These are phyloP conservation scores for Euplagia quadripunctaria DNA, from an alignment of 2,888 invertebrate genomes.

Conservation along the genomic window DNA sequence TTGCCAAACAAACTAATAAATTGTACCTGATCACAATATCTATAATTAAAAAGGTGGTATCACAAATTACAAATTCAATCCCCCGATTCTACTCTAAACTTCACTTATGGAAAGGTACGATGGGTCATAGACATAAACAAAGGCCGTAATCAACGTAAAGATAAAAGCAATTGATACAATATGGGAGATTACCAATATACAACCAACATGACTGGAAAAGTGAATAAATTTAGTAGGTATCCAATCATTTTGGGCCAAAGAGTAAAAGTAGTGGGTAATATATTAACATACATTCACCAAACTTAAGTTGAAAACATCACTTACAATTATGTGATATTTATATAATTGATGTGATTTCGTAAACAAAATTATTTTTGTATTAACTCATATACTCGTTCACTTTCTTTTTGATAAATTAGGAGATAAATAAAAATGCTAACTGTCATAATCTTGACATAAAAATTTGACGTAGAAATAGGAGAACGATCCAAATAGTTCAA, in stretches of 20 bases:
- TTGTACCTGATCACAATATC: constrained; percentile 16
- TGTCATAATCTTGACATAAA: constrained; percentile 67
- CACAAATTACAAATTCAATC: constrained; percentile 22
- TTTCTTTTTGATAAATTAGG: constrained; percentile 63
- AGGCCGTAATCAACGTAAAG: constrained; percentile 15
- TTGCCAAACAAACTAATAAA: constrained; percentile 35
- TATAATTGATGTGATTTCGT: constrained; percentile 22
- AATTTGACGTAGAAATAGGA: constrained; percentile 28
- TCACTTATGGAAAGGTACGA: not conserved
- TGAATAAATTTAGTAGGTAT: constrained; percentile 41
- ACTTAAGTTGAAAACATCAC: constrained; percentile 48
- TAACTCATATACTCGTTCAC: constrained; percentile 51
- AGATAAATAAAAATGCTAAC: constrained; percentile 61
- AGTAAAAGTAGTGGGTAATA: constrained; percentile 70
- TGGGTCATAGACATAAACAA: constrained; percentile 18
- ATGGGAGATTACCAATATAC: constrained; percentile 27
- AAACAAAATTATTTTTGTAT: constrained; percentile 21
- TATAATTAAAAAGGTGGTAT: constrained; percentile 23
- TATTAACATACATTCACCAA: constrained; percentile 69
- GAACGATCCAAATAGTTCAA: not conserved
- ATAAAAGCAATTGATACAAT: constrained; percentile 32
- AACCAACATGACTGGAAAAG: constrained; percentile 28
- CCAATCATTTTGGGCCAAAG: constrained; percentile 60
- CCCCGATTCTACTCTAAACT: not conserved
- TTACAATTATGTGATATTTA: constrained; percentile 28